Base-by-base conservation (phyloP, 2,113 vertebrate genomes). In the Rhodinocichla rosea region DNA sequence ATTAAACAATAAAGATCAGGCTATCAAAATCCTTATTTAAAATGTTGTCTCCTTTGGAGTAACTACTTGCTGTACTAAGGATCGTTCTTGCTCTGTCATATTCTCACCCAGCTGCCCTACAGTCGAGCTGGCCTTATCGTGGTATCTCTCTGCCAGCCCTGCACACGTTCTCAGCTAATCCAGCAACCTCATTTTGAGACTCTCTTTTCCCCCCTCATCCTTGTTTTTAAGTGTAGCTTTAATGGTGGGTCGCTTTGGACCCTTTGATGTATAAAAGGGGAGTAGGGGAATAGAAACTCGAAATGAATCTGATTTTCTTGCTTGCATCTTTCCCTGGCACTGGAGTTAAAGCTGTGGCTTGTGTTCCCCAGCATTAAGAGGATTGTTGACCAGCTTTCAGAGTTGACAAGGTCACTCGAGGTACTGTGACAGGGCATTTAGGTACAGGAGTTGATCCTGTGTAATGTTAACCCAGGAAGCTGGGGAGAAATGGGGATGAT, bases 381-480 rank as follows among this genome's bases (percentile, higher is more conserved):
- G 94, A 97, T 96, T 97, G 87, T 86, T 96, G 91, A 93, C 95
- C 93, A 76, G 92, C 96, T 97, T 96, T 94, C 57, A 74, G 92
- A 94, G 94, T 96, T 96, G 94, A 96, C 90, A 96, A 95, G 97
- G 97, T 98, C 95, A 97, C 84, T 76, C 18, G 73, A 97, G 97
- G 98, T 97, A 83, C 71, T 80, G 85, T 77, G 70, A 94, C 83
- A 90, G 94, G 93, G 92, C 93, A 90, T 96, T 95, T 92, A 90
- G 96, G 93, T 96, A 22, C 95, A 90, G 79, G n/a, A 80, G 55
- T 65, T 86, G 92, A 92, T 97, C 47, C 94, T 53, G 63, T 94
- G 90, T 87, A 88, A 90, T 69, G 93, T 93, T 97, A 90, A 88
- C 85, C 74, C 89, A 64, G 82, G 93, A 95, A 94, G 77, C 65